Base-by-base conservation (phyloP, 2,113 vertebrate species). In the Triplophysa rosa region DNA sequence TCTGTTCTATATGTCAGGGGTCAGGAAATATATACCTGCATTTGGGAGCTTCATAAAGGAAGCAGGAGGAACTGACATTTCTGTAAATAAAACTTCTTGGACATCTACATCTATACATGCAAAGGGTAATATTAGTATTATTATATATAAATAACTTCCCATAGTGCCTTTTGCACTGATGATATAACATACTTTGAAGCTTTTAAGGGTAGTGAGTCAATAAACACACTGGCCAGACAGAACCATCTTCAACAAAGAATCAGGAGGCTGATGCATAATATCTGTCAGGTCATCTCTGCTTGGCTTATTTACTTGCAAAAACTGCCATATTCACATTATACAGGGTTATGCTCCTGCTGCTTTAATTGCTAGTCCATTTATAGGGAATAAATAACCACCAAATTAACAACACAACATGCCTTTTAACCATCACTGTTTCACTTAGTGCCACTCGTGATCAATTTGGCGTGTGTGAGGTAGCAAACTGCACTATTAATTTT, bases 31-130 rank as follows among this genome's bases (percentile, higher is more conserved):
- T 40, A 47, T 66, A 67, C 67, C n/a, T 1, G 54, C 54, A 4
- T 56, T 56, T 67, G 75, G 65, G 23, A 52, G 19, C n/a, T 70
- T 62, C 21, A 68, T 24, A 24, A 2, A 29, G 42, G 2, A 16
- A 81, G 24, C 45, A 65, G 80, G 63, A 26, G 42, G 82, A 26
- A 58, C 80, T 62, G 17, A 81, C 77, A 63, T 63, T 56, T 13
- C 13, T 69, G 79, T 82, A 85, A 87, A 78, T 29, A 29, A 42
- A 9, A 8, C 10, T 11, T 42, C 2, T 42, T 10, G 8, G 10
- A 42, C 40, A 42, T 42, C 40, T 29, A 29, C 40, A 10, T 12
- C 13, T 14, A 8, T 56, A n/a, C 54, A 56, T 21, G 8, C n/a
- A 58, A 58, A 8, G 8, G 19, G 54, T 58, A 58, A 54, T 9